Evolutionary conservation across 2,113 vertebrate genomes (phyloP).

Genomic region (Pedetes capensis): DNA sequence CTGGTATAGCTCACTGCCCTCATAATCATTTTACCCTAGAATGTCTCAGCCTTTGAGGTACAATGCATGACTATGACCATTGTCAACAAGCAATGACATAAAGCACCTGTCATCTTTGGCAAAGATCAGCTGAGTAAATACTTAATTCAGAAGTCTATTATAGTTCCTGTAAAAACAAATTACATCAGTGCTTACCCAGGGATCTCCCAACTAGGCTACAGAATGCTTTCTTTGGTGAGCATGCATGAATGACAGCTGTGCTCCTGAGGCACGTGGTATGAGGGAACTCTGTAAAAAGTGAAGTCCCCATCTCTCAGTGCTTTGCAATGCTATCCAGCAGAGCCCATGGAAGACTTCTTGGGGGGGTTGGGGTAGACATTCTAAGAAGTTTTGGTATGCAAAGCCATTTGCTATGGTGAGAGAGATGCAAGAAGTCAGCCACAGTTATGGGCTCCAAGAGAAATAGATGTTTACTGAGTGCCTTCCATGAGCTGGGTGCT

Average conservation of each 20-base stretch:
- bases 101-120: conserved; percentile 56
- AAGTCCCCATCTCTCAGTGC: conserved; percentile 16
- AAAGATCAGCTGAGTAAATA: conserved; percentile 61
- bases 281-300: conserved; percentile 50
- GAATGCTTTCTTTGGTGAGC: conserved; percentile 43
- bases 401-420: not conserved
- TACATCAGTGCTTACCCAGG: conserved; percentile 63
- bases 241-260: not conserved
- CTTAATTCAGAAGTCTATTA: conserved; percentile 63
- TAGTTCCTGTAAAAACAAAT: conserved; percentile 68
- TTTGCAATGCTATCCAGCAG: not conserved
- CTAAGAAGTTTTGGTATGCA: not conserved
- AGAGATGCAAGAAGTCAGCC: not conserved
- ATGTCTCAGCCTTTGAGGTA: not conserved
- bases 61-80: not conserved
- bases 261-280: not conserved
- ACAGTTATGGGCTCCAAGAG: conserved; percentile 10
- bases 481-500: not conserved
- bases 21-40: not conserved
- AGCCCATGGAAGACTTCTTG: conserved; percentile 7
- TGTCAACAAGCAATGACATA: conserved; percentile 66
- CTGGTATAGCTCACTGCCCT: not conserved
- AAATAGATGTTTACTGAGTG: conserved; percentile 26
- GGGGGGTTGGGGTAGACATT: conserved; percentile 6
- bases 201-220: conserved; percentile 57